Evolutionary conservation across 2,888 invertebrate species (phyloP).

Genomic region (Sinohyriopsis cumingii): DNA sequence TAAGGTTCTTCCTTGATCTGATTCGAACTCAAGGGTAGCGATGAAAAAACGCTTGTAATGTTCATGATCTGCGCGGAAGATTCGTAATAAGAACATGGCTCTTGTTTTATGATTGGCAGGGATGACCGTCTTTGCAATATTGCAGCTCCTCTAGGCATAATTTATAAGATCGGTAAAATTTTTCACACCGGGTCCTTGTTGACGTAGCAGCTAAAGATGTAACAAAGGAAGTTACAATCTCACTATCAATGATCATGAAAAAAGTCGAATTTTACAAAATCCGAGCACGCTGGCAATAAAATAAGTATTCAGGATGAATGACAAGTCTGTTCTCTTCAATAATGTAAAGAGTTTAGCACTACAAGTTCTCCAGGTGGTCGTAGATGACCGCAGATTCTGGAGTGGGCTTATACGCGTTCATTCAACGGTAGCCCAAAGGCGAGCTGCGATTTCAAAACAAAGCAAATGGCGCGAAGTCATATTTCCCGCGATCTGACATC

Average conservation of each 20-base stretch:
- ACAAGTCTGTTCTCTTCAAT: conserved; percentile 18
- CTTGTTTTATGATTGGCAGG: conserved; percentile 54
- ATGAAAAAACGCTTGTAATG: conserved; percentile 52
- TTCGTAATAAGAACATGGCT: conserved; percentile 40
- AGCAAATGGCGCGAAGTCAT: conserved; percentile 70
- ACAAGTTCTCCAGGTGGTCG: too few species aligned
- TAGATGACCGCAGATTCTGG: too few species aligned
- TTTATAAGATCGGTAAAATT: conserved; percentile 4
- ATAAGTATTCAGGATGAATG: conserved; percentile 19
- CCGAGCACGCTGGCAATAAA: conserved; percentile 15
- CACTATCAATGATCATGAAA: conserved; percentile 21
- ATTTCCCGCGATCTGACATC: conserved; percentile 69
- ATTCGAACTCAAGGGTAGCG: conserved; percentile 22
- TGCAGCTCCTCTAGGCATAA: conserved; percentile 54
- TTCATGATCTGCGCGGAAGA: conserved; percentile 55
- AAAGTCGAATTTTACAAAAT: conserved; percentile 34
- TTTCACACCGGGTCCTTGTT: conserved; percentile 16
- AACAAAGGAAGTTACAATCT: conserved; percentile 36
- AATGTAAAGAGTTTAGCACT: too few species aligned
- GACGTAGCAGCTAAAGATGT: conserved; percentile 24
- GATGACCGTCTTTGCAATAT: conserved; percentile 48
- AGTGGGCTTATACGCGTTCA: conserved; percentile 8
- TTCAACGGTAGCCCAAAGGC: conserved; percentile 32
- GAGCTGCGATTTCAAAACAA: conserved; percentile 52
- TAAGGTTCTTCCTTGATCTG: conserved; percentile 35